Base-by-base conservation (phyloP, 2,888 invertebrate species). In the Hipparchia semele region DNA sequence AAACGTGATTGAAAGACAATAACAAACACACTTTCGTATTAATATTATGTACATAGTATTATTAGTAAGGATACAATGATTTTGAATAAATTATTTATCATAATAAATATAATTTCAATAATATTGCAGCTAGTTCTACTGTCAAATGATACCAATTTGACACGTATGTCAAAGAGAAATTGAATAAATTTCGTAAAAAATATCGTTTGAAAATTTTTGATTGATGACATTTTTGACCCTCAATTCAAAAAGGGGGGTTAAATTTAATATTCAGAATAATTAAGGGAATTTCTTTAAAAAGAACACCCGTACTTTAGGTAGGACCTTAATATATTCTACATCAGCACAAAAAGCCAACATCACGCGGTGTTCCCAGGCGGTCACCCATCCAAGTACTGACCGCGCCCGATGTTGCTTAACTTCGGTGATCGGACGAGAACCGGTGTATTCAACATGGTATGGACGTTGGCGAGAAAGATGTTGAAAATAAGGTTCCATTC, bases 381-480 rank as follows among this genome's bases (percentile, higher is more conserved):
- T 86, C 84, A 85, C 84, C 85, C 84, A 85, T 87, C 86, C 85
- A 86, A 85, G 86, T 83, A 83, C 83, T 84, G 81, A 83, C 82
- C 81, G 78, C 83, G 83, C 85, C 85, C 83, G 83, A 84, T 80
- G 82, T 82, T 85, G 82, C 83, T 84, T 84, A 82, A 84, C 82
- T 83, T 84, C 84, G 84, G 85, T 84, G 84, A 84, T 85, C 85
- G 83, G 84, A 84, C 84, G 85, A 84, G 85, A 85, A 79, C 78
- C 84, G 84, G 83, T 84, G 83, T 81, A 72, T 83, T 83, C 83
- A 83, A 82, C 82, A 78, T 84, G 80, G 84, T 84, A 84, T 84
- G 84, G 82, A 81, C 83, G 82, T 83, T 82, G 84, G 84, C 83
- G 72, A 79, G 0, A 5, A 4, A 3, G 5, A 6, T 5, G 2